Evolutionary conservation across 2,113 vertebrate species (phyloP), one percentile per base, ranked within the genome.

Genomic region (Jacana jacana): DNA sequence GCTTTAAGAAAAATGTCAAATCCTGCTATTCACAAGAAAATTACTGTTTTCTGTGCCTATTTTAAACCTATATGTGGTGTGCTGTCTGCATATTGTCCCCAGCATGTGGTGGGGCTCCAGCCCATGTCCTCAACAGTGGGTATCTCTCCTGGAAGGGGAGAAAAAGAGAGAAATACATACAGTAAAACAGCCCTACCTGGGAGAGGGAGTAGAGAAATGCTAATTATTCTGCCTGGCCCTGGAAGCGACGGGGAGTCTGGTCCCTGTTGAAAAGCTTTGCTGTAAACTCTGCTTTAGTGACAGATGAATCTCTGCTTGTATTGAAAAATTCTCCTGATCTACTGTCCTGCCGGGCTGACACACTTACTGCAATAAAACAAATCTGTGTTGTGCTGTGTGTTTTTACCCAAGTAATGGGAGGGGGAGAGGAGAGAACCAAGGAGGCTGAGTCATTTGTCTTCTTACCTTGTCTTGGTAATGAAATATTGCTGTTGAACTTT

Each of bases 401-500:
- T 93, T 95, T 86, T 33, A 39, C 58, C 81, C 82, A 17, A 13
- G 20, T 40, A 66, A n/a, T 33, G 7, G n/a, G 60, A 39, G 25
- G 30, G 35, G 13, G 37, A 95, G 84, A 91, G 49, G 49, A 84
- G 57, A 91, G 75, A 85, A 72, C 40, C 33, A 51, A 70, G 57
- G 46, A 86, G 60, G 27, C 44, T 11, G 64, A 70, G 42, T 27
- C 4, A 64, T 93, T 93, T 82, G 15, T 86, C 75, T 91, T 95
- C 64, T 75, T 92, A 89, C 44, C 66, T 78, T 84, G 88, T 92
- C 94, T 81, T 66, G 25, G 16, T 86, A 84, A 95, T 88, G 83
- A 96, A 96, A 90, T 85, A 96, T 35, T 80, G 52, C 11, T 24
- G 27, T 64, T 84, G 73, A 94, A 92, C 82, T 80, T 94, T 52